Conservation (phyloP, 2,797 vertebrate species). For the Malacoctenus gilli region DNA sequence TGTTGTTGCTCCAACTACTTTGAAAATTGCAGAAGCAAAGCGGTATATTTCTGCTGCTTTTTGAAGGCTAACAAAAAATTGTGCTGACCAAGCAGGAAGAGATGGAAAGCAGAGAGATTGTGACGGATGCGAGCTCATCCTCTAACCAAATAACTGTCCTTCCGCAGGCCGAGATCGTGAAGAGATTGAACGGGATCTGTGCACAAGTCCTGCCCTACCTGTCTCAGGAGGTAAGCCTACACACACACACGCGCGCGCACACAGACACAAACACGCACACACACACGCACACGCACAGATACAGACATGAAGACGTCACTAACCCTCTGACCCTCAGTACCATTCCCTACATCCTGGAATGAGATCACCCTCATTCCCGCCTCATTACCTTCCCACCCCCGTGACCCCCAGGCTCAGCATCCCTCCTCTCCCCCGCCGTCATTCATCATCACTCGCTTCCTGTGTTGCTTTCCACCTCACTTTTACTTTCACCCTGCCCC, state of each 20-base stretch:
- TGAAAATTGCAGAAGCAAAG: too few species aligned
- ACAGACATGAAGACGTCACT: constrained; percentile 44
- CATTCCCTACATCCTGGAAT: constrained; percentile 66
- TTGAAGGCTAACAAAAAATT: too few species aligned
- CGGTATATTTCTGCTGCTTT: too few species aligned
- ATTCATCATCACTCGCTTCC: constrained; percentile 67
- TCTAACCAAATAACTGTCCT: constrained; percentile 20
- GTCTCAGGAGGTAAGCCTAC: constrained; percentile 91
- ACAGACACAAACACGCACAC: constrained; percentile 22
- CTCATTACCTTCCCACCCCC: constrained; percentile 67
- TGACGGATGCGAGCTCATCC: neutral
- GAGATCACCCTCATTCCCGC: constrained; percentile 72
- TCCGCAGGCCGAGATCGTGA: constrained; percentile 94
- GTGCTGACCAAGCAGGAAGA: too few species aligned
- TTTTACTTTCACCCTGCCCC: constrained; percentile 39
- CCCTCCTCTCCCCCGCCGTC: constrained; percentile 43
- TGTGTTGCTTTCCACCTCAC: constrained; percentile 44
- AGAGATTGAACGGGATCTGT: constrained; percentile 96
- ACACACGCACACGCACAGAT: constrained; percentile 4
- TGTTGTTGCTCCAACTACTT: too few species aligned
- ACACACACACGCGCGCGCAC: constrained; percentile 2
- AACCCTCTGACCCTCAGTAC: constrained; percentile 56
- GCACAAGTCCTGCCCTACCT: constrained; percentile 97
- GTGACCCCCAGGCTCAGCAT: constrained; percentile 59
- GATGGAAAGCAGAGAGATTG: too few species aligned